Percentiles rank a stretch among this genome's conserved stretches.
Conservation (phyloP, 2,888 invertebrate genomes). For the Himalopsyche japonica region DNA sequence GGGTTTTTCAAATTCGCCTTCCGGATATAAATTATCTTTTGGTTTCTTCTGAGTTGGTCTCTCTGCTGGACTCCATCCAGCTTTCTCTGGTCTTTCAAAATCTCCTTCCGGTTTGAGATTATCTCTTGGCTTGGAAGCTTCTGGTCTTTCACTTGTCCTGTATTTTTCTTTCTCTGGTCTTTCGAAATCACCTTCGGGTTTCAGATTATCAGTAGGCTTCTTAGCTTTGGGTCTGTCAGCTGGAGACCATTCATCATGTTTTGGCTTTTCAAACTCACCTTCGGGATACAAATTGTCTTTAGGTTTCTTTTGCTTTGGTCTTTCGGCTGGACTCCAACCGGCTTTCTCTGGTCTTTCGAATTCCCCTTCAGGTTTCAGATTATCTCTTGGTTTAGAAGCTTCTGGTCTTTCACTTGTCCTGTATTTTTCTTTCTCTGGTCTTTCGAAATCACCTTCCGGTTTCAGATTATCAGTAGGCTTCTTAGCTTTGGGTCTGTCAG, state of each 20-base stretch:
- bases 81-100: slow-evolving; percentile 57
- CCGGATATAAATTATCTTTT: no score
- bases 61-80: slow-evolving; percentile 48
- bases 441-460: slow-evolving; percentile 60
- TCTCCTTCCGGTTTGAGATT: slow-evolving; percentile 53
- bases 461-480: slow-evolving; percentile 57
- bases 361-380: no score
- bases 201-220: slow-evolving; percentile 52
- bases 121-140: no score
- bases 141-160: slow-evolving; percentile 50
- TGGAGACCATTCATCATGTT: slow-evolving; percentile 48
- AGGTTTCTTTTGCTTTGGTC: no score
- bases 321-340: no score
- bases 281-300: slow-evolving; percentile 46
- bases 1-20: slow-evolving; percentile 54
- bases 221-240: slow-evolving; percentile 50
- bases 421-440: slow-evolving; percentile 52
- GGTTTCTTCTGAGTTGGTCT: slow-evolving; percentile 46
- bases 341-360: no score
- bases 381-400: no score
- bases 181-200: slow-evolving; percentile 55
- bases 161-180: slow-evolving; percentile 46
- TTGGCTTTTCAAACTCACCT: slow-evolving; percentile 53
- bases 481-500: slow-evolving; percentile 50
- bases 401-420: slow-evolving; percentile 48